Evolutionary conservation across 1,140 invertebrate species (phyloP), one percentile per base, ranked within the genome.

Genomic region (Pogonus chalceus): DNA sequence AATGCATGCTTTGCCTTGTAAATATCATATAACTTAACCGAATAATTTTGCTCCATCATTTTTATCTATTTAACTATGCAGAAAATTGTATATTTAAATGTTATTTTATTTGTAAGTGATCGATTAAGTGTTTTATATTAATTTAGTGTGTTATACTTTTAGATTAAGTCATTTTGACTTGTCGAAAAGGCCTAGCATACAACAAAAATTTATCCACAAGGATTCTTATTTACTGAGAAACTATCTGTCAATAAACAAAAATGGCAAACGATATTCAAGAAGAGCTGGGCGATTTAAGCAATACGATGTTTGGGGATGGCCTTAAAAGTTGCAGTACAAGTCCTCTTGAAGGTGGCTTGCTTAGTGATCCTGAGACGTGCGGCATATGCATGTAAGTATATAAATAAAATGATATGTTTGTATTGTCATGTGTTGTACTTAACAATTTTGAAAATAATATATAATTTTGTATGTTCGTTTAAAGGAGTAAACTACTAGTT

Each of bases 401-500:
- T 20, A 18, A 37, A 57, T 24, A 22, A 16, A 47, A 46, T 56
- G 20, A 22, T 56, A 24, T 56, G 37, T 2, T 26, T 47, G 1
- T 20, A 23, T 21, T 24, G 21, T 39, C 43, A 23, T 47, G 37
- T 7, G 12, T 49, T 49, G 4, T n/a, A 47, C 7, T 18, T 16
- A 47, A 47, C 7, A 47, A 49, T n/a, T 9, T 49, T n/a, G 22
- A 7, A 24, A 14, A 18, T 31, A 12, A 12, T 20, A 3, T n/a
- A n/a, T 23, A 49, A 4, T 39, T 35, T 56, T 2, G n/a, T 52
- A 53, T 20, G 39, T 66, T 61, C 61, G 60, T 64, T 73, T 69
- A 87, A 71, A 80, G 80, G 58, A 79, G 82, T 64, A 86, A 85
- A 61, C 73, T 89, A 58, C 81, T 79, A 62, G 80, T 80, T 63